These are phyloP conservation scores for Oryzias dopingdopingensis DNA, from an alignment of 2,797 vertebrate genomes.

Conservation along the genomic window DNA sequence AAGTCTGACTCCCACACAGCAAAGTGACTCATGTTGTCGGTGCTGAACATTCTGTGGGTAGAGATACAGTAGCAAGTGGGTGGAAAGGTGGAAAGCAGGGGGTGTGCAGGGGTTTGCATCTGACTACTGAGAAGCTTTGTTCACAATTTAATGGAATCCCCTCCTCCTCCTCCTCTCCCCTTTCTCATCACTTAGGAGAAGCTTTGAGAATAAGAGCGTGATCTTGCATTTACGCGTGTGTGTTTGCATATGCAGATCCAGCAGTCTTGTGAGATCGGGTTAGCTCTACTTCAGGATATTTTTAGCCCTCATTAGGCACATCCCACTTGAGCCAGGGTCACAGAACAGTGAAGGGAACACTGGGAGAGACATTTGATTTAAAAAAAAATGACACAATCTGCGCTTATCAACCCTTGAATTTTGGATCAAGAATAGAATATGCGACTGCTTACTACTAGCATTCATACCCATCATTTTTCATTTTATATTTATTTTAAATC, in stretches of 20 bases:
- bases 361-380: conserved; percentile 9
- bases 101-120: conserved; percentile 11
- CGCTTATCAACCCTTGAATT: too few relatives aligned
- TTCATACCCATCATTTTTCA: too few relatives aligned
- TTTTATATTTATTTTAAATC: background rate
- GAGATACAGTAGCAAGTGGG: conserved; percentile 26
- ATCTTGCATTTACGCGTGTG: background rate
- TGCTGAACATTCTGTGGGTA: conserved; percentile 5
- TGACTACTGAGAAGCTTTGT: conserved; percentile 25
- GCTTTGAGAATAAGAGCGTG: conserved; percentile 1
- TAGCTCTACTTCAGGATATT: conserved; percentile 60
- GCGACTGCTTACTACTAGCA: background rate
- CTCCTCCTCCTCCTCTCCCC: background rate
- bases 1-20: conserved; percentile 23
- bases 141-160: conserved; percentile 40
- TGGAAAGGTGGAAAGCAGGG: conserved; percentile 25
- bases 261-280: conserved; percentile 25
- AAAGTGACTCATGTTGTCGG: conserved; percentile 23
- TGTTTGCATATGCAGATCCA: conserved; percentile 16
- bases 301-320: conserved; percentile 69
- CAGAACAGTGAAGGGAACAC: conserved; percentile 38
- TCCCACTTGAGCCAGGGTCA: conserved; percentile 60
- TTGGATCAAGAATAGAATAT: conserved; percentile 23
- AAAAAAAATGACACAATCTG: too few relatives aligned
- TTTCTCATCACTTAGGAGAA: conserved; percentile 19